phyloP scores from a whole-genome alignment of 2,888 invertebrate species.

The Drosophila gaucha region DNA sequence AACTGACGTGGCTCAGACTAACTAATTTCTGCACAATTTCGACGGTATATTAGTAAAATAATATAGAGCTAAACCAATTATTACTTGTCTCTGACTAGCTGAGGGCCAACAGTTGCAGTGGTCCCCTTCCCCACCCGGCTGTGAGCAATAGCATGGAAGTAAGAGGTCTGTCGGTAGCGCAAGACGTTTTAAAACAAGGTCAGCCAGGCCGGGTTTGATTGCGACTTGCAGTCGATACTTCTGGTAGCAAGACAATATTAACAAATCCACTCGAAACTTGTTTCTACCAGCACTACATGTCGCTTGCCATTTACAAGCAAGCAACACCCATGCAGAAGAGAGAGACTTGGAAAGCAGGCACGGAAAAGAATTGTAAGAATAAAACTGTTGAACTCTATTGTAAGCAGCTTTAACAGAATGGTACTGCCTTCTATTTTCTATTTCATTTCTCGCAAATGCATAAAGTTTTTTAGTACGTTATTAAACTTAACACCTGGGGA shows the following conservation, averaged over 20 bases:
- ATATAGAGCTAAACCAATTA: slow-evolving; percentile 18
- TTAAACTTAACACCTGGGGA: neutral
- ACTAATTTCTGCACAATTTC: slow-evolving; percentile 40
- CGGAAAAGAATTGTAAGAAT: neutral
- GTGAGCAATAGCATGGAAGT: slow-evolving; percentile 15
- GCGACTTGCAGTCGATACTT: slow-evolving; percentile 32
- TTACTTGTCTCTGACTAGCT: neutral
- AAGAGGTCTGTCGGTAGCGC: slow-evolving; percentile 47
- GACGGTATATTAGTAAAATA: slow-evolving; percentile 32
- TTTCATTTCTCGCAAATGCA: neutral
- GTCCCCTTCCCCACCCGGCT: too few relatives aligned
- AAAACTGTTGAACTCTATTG: neutral
- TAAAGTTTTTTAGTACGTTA: neutral
- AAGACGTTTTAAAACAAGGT: slow-evolving; percentile 46
- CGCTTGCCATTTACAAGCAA: slow-evolving; percentile 14
- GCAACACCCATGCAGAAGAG: neutral
- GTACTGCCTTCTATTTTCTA: neutral
- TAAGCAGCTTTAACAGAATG: neutral
- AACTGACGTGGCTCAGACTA: slow-evolving; percentile 38
- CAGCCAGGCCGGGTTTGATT: slow-evolving; percentile 30
- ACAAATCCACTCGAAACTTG: slow-evolving; percentile 37
- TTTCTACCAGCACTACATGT: slow-evolving; percentile 27
- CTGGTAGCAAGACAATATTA: slow-evolving; percentile 38
- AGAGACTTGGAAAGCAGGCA: too few relatives aligned
- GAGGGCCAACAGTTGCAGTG: slow-evolving; percentile 1